These are phyloP conservation scores for Leptodirus hochenwartii DNA, from an alignment of 2,888 invertebrate genomes.

Conservation along the genomic window DNA sequence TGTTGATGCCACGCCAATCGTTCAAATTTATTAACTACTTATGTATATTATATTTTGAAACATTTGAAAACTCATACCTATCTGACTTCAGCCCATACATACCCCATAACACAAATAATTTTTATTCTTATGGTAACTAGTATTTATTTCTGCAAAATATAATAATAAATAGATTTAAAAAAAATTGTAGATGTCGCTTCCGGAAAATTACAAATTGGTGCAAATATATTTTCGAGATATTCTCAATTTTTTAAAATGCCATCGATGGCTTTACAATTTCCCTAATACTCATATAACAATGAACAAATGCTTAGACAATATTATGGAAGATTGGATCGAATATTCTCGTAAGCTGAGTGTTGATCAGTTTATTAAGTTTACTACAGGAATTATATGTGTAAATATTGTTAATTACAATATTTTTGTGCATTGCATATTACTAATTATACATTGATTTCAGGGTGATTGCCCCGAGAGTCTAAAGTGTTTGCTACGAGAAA, in stretches of 20 bases:
- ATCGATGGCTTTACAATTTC: slow-evolving; percentile 42
- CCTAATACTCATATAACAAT: slow-evolving; percentile 47
- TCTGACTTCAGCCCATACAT: no score
- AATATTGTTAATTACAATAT: slow-evolving; percentile 10
- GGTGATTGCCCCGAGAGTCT: slow-evolving; percentile 25
- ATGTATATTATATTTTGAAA: no score
- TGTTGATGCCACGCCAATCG: no score
- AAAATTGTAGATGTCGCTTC: slow-evolving; percentile 15
- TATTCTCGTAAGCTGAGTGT: slow-evolving; percentile 26
- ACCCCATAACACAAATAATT: no score
- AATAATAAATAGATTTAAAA: no score
- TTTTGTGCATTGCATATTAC: slow-evolving; percentile 7
- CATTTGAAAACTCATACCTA: no score
- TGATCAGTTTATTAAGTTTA: slow-evolving; percentile 30
- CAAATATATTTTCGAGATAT: slow-evolving; percentile 34
- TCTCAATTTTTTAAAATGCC: slow-evolving; percentile 35
- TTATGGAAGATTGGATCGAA: slow-evolving; percentile 33
- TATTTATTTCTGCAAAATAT: no score
- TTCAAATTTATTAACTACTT: no score
- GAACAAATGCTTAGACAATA: slow-evolving; percentile 31
- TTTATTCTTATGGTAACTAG: no score
- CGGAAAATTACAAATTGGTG: slow-evolving; percentile 8
- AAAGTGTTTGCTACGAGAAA: slow-evolving; percentile 23
- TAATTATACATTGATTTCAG: slow-evolving; percentile 19
- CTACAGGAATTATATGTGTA: slow-evolving; percentile 19